Evolutionary conservation across 2,888 invertebrate genomes (phyloP).

Genomic region (Theretra japonica): DNA sequence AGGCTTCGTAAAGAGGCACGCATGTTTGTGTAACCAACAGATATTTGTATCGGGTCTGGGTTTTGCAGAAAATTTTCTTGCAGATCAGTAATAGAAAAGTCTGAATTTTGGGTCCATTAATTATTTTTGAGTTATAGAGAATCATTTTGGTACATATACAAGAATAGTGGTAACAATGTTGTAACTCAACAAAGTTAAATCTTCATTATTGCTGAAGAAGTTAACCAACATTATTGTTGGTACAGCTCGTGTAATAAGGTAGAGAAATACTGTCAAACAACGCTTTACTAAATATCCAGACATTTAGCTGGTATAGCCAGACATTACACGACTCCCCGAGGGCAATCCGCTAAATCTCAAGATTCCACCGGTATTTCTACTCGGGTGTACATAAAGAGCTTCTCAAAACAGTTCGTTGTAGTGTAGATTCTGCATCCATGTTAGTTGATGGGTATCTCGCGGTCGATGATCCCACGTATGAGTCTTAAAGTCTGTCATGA

Average conservation of each 20-base stretch:
- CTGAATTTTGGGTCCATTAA: no score
- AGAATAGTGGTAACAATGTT: neutral
- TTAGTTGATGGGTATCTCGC: neutral
- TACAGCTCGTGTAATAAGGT: neutral
- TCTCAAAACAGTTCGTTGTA: neutral
- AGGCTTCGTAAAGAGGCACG: no score
- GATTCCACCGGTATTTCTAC: neutral
- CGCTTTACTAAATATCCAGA: neutral
- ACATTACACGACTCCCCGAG: neutral
- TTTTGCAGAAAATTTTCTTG: no score
- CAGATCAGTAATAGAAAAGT: no score
- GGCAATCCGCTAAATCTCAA: neutral
- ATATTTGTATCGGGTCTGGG: no score
- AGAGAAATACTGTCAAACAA: neutral
- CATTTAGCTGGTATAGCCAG: neutral
- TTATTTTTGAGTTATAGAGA: no score
- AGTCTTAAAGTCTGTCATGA: no score
- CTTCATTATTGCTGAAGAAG: neutral
- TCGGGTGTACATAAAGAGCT: neutral
- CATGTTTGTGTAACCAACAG: no score
- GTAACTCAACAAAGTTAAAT: neutral
- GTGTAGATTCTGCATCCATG: neutral
- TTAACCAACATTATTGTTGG: neutral
- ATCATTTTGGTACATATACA: neutral
- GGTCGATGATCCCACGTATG: neutral